Evolutionary conservation across 2,113 vertebrate genomes (phyloP), one percentile per base, ranked within the genome.

Genomic region (Rhineura floridana): DNA sequence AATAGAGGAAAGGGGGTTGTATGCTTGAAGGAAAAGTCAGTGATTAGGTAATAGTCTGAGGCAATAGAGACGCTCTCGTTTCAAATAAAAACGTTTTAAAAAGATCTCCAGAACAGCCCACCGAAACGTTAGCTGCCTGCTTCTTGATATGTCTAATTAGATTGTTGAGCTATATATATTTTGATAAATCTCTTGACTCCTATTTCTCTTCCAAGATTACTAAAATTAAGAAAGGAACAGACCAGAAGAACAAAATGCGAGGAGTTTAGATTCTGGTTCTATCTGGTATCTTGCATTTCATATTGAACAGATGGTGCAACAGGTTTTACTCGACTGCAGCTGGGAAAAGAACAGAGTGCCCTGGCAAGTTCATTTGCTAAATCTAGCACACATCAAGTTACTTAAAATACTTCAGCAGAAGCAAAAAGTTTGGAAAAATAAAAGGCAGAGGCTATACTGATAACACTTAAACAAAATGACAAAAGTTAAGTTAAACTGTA

Each of bases 281-380:
- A 93, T 91, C 85, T 87, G 0, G 0, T 83, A 44, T 76, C 65
- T 11, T 94, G 91, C 90, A 89, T 89, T 93, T 91, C 78, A 85
- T 65, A 25, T 73, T 77, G 94, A 95, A 85, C 95, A 95, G 94
- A 96, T 94, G 94, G 94, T 88, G 48, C 87, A 93, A 87, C 92
- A 95, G 93, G 89, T 87, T 94, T 87, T 87, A 88, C 93, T 63
- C 92, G 62, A 87, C 94, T 93, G 91, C 90, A 93, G 89, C 94
- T 95, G 94, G 93, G 93, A 84, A 92, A 93, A 90, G 77, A 95
- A 95, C 96, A 96, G 96, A 96, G 95, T 95, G 95, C 70, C 94
- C 88, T 93, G 94, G 93, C 92, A 90, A 93, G 81, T 89, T 36
- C 9, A 85, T 91, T 87, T 48, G 9, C 85, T 75, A 84, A 28